Percentiles rank a stretch among this genome's conserved stretches.
Evolutionary conservation across 2,888 invertebrate species (phyloP).

Genomic region (Eristalinus aeneus): DNA sequence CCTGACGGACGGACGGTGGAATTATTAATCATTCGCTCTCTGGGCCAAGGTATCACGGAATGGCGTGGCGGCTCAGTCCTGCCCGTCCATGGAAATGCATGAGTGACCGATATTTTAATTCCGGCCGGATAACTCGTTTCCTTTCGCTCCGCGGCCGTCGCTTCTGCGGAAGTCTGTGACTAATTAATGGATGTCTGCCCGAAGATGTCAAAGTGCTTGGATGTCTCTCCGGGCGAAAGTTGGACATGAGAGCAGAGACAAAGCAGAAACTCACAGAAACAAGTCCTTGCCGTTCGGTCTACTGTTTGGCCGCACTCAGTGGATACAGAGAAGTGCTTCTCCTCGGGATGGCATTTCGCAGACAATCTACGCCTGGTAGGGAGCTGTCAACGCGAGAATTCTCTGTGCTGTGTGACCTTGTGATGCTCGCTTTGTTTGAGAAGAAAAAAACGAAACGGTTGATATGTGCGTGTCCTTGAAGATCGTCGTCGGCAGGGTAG

Average conservation of each 20-base stretch:
- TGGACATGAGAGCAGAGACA: not conserved
- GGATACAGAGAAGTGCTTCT: not conserved
- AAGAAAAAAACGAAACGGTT: not conserved
- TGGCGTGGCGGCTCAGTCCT: not conserved
- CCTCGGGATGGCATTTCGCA: not conserved
- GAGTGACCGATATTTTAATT: slow-evolving; percentile 17
- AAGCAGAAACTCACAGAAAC: not conserved
- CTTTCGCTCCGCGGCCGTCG: not conserved
- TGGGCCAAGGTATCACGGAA: slow-evolving; percentile 30
- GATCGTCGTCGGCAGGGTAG: not conserved
- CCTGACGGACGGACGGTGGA: slow-evolving; percentile 34
- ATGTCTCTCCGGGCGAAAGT: not conserved
- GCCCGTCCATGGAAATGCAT: slow-evolving; percentile 18
- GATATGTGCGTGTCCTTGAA: slow-evolving; percentile 8
- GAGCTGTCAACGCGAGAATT: slow-evolving; percentile 12
- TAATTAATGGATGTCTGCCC: not conserved
- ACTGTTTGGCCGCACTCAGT: slow-evolving; percentile 33
- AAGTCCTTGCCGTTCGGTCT: slow-evolving; percentile 21
- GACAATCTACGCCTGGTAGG: slow-evolving; percentile 12
- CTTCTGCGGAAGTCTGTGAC: not conserved
- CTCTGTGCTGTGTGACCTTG: slow-evolving; percentile 27
- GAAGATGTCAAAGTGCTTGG: not conserved
- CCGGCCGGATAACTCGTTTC: not conserved
- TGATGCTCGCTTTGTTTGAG: not conserved
- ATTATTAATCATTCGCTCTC: slow-evolving; percentile 46